phyloP scores from a whole-genome alignment of 2,797 vertebrate species.

The Rousettus madagascariensis region DNA sequence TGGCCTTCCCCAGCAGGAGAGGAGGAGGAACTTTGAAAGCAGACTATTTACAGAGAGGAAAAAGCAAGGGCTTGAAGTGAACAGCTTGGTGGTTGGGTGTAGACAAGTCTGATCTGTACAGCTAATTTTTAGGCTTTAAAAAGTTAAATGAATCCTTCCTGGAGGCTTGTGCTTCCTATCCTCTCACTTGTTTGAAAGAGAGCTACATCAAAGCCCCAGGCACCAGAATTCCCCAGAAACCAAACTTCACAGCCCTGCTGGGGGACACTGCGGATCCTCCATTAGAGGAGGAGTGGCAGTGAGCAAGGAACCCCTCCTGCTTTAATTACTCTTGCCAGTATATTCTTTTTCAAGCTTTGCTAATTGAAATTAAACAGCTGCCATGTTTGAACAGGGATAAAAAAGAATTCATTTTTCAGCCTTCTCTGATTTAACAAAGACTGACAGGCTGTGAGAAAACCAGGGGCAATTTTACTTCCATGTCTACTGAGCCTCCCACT shows the following conservation, averaged over 20 bases:
- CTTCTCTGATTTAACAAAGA: slow-evolving; percentile 74
- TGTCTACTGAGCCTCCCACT: neutral
- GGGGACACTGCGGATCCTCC: slow-evolving; percentile 37
- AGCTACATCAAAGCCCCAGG: slow-evolving; percentile 65
- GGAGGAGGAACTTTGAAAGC: slow-evolving; percentile 53
- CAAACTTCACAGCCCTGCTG: slow-evolving; percentile 59
- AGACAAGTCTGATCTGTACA: slow-evolving; percentile 51
- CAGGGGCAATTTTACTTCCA: slow-evolving; percentile 67
- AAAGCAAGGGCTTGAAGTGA: slow-evolving; percentile 52
- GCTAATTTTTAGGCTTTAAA: slow-evolving; percentile 69
- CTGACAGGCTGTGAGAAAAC: slow-evolving; percentile 77
- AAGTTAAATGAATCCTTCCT: slow-evolving; percentile 69
- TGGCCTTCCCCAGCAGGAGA: neutral
- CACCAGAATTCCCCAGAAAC: slow-evolving; percentile 58
- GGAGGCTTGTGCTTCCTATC: slow-evolving; percentile 55
- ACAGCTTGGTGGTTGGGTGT: slow-evolving; percentile 13
- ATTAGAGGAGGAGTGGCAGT: neutral
- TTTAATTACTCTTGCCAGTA: slow-evolving; percentile 82
- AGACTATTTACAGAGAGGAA: neutral
- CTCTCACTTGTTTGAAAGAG: slow-evolving; percentile 64
- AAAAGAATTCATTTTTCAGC: slow-evolving; percentile 79
- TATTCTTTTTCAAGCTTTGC: slow-evolving; percentile 79
- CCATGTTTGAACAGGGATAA: slow-evolving; percentile 74
- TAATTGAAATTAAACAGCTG: slow-evolving; percentile 87
- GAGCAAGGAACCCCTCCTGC: slow-evolving; percentile 62